Evolutionary conservation across 1,140 invertebrate genomes (phyloP), one percentile per base, ranked within the genome.

Genomic region (Bilobella aurantiaca): DNA sequence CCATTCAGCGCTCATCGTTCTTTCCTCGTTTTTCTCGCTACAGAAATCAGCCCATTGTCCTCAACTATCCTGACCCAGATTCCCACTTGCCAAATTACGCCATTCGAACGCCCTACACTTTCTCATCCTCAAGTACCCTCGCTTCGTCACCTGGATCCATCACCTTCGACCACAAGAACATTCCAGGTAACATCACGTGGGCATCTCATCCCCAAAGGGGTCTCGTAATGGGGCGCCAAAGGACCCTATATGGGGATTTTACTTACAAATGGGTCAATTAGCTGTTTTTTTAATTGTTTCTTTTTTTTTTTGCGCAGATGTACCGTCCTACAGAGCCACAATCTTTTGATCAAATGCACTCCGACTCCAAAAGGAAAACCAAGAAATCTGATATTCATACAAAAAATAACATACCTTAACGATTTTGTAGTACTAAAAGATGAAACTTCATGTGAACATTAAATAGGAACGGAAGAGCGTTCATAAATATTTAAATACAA

Each of bases 1-100:
- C 49, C 12, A 53, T 53, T 53, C 49, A 53, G 49, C 49, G 49
- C 25, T 5, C 8, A 5, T 53, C 49, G 3, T 53, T 53, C 49
- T 53, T 53, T 53, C 49, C 49, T 23, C 49, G 49, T 18, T 53
- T 53, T 23, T 53, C 49, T 53, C 49, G 49, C 5, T 53, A 53
- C 21, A 8, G 49, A 23, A 53, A 53, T 23, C 49, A 53, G 49
- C 49, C 49, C 49, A 23, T 53, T 53, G 49, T 53, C 25, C 8
- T 53, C 14, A 53, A 53, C 23, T 53, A 53, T 23, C 49, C 49
- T 53, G 49, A 53, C 49, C 49, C 49, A 53, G 49, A 53, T 53
- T 53, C 49, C 49, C 49, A 53, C 25, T 53, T 53, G 49, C 49
- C 49, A 53, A 53, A 53, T 23, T 53, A 53, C 49, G 14, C 49